Evolutionary conservation across 1,140 invertebrate genomes (phyloP).

Genomic region (Halesus radiatus): DNA sequence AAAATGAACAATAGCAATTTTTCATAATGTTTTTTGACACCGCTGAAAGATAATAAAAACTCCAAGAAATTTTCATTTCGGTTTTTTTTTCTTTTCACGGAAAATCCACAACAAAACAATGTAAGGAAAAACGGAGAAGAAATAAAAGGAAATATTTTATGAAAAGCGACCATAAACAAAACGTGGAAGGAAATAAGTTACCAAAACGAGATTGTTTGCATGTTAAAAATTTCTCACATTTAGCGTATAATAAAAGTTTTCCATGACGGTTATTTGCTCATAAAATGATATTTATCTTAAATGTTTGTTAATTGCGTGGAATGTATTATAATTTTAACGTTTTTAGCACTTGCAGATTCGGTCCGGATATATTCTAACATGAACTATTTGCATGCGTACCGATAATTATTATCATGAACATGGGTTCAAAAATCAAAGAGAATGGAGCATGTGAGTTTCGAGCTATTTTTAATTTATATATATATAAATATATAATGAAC

Average conservation of each 20-base stretch:
- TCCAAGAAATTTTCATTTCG: conserved; percentile 26
- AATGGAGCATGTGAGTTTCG: too few species aligned
- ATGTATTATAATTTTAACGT: too few species aligned
- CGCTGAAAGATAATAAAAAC: conserved; percentile 34
- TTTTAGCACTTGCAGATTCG: too few species aligned
- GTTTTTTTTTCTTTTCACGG: conserved; percentile 23
- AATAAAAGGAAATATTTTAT: conserved; percentile 50
- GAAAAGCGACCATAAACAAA: conserved; percentile 50
- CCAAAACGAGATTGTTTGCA: conserved; percentile 20
- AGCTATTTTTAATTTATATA: too few species aligned
- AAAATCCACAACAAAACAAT: conserved; percentile 42
- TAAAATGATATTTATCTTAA: too few species aligned
- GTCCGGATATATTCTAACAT: too few species aligned
- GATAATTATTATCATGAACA: too few species aligned
- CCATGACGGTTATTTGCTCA: too few species aligned
- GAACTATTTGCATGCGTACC: too few species aligned
- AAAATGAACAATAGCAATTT: conserved; percentile 15
- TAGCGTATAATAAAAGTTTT: neutral
- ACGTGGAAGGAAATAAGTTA: conserved; percentile 13
- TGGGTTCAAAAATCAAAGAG: too few species aligned
- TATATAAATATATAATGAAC: too few species aligned
- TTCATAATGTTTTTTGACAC: conserved; percentile 33
- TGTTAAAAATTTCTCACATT: conserved; percentile 13
- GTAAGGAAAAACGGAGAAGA: conserved; percentile 30
- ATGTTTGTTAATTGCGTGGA: too few species aligned